These are phyloP conservation scores for Phataginus tetradactyla DNA, from an alignment of 2,797 vertebrate species.

Conservation along the genomic window DNA sequence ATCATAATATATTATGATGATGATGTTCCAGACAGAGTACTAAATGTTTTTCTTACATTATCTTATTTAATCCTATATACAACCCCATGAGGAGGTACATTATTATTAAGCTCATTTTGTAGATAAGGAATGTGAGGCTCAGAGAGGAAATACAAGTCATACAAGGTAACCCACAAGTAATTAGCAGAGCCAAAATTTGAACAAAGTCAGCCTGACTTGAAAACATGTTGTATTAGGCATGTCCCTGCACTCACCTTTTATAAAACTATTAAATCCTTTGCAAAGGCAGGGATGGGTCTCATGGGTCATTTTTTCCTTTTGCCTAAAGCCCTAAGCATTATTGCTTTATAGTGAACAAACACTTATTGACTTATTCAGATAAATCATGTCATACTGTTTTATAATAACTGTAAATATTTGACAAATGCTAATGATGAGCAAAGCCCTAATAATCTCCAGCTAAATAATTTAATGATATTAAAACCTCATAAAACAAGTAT, in stretches of 20 bases:
- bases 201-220: neutral
- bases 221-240: neutral
- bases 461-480: neutral
- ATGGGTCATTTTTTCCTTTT: neutral
- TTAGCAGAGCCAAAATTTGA: neutral
- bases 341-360: neutral
- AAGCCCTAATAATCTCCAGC: neutral
- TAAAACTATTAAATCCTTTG: neutral
- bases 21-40: neutral
- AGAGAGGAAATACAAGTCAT: neutral
- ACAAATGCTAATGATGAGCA: neutral
- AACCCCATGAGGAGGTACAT: neutral
- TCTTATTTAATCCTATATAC: neutral
- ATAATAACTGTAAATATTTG: neutral
- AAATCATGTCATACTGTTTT: neutral
- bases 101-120: neutral
- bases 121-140: neutral
- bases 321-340: neutral
- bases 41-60: slow-evolving; percentile 28
- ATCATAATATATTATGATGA: neutral
- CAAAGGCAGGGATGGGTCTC: neutral
- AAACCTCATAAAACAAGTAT: neutral
- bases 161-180: neutral
- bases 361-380: neutral
- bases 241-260: neutral